phyloP scores from a whole-genome alignment of 2,797 vertebrate genomes.

The Scolopax rusticola region DNA sequence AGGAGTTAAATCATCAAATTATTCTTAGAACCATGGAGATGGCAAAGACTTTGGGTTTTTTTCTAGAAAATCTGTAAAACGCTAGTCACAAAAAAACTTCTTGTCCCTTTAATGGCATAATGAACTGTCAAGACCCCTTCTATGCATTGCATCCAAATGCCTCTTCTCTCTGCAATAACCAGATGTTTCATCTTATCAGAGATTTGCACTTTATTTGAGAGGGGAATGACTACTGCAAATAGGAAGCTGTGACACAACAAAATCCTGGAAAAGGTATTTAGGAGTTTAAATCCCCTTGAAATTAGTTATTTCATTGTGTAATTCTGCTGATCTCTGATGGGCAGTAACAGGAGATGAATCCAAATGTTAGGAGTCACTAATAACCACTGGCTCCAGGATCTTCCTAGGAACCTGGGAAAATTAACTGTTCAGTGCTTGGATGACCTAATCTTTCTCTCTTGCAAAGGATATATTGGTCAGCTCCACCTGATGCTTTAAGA shows the following conservation, averaged over 20 bases:
- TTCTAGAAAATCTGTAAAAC: not conserved
- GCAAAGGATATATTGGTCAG: not conserved
- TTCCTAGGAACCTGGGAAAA: not conserved
- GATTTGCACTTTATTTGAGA: not conserved
- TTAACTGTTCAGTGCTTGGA: not conserved
- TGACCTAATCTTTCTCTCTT: not conserved
- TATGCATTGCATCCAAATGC: not conserved
- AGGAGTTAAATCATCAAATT: not conserved
- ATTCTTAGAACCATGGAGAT: not conserved
- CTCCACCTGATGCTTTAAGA: not conserved
- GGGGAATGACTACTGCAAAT: not conserved
- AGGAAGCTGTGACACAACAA: not conserved
- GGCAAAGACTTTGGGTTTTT: not conserved
- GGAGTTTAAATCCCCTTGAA: not conserved
- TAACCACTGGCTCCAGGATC: not conserved
- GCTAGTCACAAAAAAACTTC: not conserved
- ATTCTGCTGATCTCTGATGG: not conserved
- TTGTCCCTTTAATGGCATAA: not conserved
- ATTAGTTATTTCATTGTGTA: not conserved
- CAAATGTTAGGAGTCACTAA: not conserved
- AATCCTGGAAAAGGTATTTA: not conserved
- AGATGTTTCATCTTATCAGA: not conserved
- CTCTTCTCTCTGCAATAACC: not conserved
- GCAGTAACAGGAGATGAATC: not conserved
- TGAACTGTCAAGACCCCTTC: not conserved